phyloP scores from a whole-genome alignment of 2,797 vertebrate species.

The Moxostoma hubbsi region DNA sequence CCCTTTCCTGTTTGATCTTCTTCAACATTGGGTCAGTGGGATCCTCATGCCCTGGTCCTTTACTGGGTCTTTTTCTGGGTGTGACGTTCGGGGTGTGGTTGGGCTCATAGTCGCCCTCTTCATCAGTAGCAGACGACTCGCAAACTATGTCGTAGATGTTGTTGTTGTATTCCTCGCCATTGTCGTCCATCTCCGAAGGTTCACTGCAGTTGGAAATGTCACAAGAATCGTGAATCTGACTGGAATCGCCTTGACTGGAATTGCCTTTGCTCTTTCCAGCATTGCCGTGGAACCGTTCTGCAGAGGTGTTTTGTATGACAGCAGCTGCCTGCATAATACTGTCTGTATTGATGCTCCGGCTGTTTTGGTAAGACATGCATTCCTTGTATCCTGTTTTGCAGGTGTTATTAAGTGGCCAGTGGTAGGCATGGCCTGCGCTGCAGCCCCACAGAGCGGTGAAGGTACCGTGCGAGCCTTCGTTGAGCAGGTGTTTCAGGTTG shows the following conservation, averaged over 20 bases:
- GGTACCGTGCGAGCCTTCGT: conserved; percentile 83
- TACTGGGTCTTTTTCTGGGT: conserved; percentile 72
- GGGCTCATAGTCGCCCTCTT: conserved; percentile 85
- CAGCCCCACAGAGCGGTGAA: conserved; percentile 89
- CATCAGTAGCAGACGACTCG: conserved; percentile 87
- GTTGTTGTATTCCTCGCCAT: conserved; percentile 83
- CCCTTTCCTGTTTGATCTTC: conserved; percentile 88
- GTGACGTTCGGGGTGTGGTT: conserved; percentile 64
- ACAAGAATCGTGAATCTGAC: conserved; percentile 81
- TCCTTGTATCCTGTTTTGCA: conserved; percentile 84
- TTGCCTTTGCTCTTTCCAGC: conserved; percentile 79
- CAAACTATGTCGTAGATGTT: conserved; percentile 87
- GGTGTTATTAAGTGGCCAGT: conserved; percentile 86
- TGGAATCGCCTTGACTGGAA: conserved; percentile 75
- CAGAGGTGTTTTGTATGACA: conserved; percentile 78
- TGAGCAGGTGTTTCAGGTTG: conserved; percentile 85
- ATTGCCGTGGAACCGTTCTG: conserved; percentile 79
- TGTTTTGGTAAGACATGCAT: conserved; percentile 82
- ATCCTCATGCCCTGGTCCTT: conserved; percentile 55
- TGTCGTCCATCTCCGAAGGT: conserved; percentile 82
- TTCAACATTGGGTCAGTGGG: conserved; percentile 78
- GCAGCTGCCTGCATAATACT: conserved; percentile 80
- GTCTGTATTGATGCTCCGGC: conserved; percentile 82
- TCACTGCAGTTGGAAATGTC: conserved; percentile 89
- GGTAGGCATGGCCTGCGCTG: conserved; percentile 87